Conservation (phyloP, 2,113 vertebrate genomes). For the Brachyhypopomus gauderio region DNA sequence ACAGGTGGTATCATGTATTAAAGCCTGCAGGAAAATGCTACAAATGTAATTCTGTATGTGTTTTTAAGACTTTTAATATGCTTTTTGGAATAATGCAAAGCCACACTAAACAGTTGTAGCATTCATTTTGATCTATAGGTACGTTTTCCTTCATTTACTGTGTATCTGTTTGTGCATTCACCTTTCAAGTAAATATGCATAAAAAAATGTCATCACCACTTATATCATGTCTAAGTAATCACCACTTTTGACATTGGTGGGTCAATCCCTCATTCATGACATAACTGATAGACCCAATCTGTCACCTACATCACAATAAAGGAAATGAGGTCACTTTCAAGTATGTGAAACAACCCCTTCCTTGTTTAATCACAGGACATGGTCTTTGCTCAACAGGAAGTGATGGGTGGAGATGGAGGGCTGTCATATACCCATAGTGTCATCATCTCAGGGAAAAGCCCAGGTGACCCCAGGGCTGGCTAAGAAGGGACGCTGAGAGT, state of each 20-base stretch:
- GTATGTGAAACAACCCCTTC: slow-evolving; percentile 4
- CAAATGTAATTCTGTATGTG: not conserved
- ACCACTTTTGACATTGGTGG: not conserved
- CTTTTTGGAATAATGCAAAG: not conserved
- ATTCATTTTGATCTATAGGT: not conserved
- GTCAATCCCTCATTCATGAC: slow-evolving; percentile 30
- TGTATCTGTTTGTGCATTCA: not conserved
- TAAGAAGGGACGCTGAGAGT: slow-evolving; percentile 19
- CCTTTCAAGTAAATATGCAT: not conserved
- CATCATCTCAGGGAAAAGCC: slow-evolving; percentile 58
- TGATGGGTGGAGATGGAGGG: slow-evolving; percentile 63
- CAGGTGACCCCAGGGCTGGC: slow-evolving; percentile 33
- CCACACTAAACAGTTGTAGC: not conserved
- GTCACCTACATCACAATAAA: not conserved
- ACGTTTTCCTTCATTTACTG: not conserved
- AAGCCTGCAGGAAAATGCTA: not conserved
- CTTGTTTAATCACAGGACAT: not conserved
- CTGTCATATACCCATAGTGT: slow-evolving; percentile 38
- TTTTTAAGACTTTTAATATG: not conserved
- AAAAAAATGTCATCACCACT: too few species aligned
- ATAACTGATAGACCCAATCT: slow-evolving; percentile 12
- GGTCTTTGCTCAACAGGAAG: slow-evolving; percentile 59
- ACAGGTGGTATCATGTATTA: not conserved
- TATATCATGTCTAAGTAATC: slow-evolving; percentile 12
- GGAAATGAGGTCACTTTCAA: slow-evolving; percentile 47